Conservation (phyloP, 2,113 vertebrate species). For the Chelonoidis abingdonii region DNA sequence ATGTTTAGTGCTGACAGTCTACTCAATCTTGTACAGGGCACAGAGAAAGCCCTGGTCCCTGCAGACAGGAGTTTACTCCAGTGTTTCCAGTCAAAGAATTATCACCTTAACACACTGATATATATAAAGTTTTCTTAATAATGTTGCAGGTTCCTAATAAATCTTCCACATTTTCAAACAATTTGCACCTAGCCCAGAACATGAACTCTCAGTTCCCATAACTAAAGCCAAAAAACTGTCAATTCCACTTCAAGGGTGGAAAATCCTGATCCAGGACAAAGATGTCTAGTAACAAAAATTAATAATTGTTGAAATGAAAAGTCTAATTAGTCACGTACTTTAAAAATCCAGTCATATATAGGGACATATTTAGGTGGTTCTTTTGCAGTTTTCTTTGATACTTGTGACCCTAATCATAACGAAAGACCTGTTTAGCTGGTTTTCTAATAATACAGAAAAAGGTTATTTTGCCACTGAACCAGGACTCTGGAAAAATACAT, state of each 20-base stretch:
- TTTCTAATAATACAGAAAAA: background rate
- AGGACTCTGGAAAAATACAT: background rate
- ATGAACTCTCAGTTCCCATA: background rate
- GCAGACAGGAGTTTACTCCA: background rate
- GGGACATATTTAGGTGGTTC: background rate
- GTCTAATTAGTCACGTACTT: background rate
- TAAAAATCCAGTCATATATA: background rate
- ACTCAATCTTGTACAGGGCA: no score
- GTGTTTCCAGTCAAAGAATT: background rate
- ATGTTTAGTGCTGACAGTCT: no score
- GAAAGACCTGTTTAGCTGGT: background rate
- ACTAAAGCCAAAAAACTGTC: background rate
- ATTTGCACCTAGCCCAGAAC: background rate
- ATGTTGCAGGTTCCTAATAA: background rate
- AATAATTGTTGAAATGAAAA: background rate
- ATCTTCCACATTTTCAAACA: conserved; percentile 10
- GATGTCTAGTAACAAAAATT: background rate
- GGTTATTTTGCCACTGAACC: background rate
- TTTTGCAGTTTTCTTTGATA: background rate
- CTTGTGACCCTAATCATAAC: background rate
- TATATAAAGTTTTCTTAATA: background rate
- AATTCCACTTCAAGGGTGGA: background rate
- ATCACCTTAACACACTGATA: background rate
- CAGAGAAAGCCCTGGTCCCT: background rate
- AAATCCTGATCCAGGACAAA: background rate